These are phyloP conservation scores for Cebus imitator DNA, from an alignment of 2,113 vertebrate genomes.

Conservation along the genomic window DNA sequence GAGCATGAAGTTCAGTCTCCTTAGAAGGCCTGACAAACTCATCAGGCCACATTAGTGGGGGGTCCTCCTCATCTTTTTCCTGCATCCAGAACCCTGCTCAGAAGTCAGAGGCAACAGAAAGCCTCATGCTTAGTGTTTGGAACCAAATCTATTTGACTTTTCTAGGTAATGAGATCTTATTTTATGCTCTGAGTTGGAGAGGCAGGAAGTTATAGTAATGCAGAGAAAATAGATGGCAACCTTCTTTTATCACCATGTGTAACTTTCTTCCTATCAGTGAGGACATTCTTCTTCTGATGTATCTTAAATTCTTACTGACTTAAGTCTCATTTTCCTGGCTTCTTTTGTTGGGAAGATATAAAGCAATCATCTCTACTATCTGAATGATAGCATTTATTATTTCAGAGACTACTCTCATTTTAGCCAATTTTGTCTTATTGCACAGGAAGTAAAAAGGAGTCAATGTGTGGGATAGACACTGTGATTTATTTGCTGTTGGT, in stretches of 20 bases:
- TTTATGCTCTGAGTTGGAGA: not conserved
- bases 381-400: slow-evolving; percentile 1
- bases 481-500: not conserved
- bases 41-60: not conserved
- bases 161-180: not conserved
- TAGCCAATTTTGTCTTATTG: not conserved
- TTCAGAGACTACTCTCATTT: not conserved
- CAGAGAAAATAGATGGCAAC: not conserved
- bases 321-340: not conserved
- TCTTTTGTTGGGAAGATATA: not conserved
- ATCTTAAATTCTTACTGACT: not conserved
- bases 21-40: not conserved
- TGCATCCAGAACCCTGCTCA: not conserved
- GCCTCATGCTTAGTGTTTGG: not conserved
- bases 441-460: not conserved
- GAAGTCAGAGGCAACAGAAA: not conserved
- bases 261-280: not conserved
- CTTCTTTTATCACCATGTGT: not conserved
- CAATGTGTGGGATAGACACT: not conserved
- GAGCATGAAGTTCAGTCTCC: not conserved
- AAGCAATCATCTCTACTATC: not conserved
- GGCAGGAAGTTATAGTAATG: not conserved
- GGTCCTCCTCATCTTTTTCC: not conserved
- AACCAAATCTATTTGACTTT: not conserved
- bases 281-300: not conserved